Percentiles rank a stretch among this genome's conserved stretches.
phyloP scores from a whole-genome alignment of 2,888 invertebrate species.

The Acanthococcus lagerstroemiae region DNA sequence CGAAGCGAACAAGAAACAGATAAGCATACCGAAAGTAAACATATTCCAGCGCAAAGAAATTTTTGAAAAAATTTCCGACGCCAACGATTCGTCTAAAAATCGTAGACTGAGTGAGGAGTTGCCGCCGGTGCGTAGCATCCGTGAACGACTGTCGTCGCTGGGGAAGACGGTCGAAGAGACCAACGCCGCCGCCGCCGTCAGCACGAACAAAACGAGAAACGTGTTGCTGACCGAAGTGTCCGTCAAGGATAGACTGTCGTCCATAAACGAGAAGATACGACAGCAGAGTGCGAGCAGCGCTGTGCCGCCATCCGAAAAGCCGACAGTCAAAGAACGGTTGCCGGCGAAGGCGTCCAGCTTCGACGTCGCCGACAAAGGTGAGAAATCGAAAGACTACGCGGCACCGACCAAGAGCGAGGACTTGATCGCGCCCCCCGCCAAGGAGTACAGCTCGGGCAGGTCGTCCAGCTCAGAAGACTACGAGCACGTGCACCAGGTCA shows the following conservation, averaged over 20 bases:
- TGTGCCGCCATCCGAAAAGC: background rate
- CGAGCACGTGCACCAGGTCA: conserved; percentile 5
- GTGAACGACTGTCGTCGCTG: background rate
- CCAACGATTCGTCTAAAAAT: background rate
- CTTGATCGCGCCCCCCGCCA: background rate
- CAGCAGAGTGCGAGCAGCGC: background rate
- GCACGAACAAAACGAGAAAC: conserved; percentile 3
- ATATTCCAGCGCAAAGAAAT: conserved; percentile 71
- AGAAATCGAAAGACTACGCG: background rate
- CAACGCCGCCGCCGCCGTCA: background rate
- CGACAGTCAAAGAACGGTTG: background rate
- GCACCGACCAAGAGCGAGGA: background rate
- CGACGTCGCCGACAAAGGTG: background rate
- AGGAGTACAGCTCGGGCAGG: conserved; percentile 4
- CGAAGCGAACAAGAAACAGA: conserved; percentile 36
- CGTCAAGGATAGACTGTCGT: conserved; percentile 4
- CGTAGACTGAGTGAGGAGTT: background rate
- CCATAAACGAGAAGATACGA: conserved; percentile 8
- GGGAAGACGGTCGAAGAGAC: background rate
- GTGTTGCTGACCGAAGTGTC: background rate
- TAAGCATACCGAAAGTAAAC: conserved; percentile 53
- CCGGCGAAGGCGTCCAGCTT: background rate
- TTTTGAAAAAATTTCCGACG: conserved; percentile 53
- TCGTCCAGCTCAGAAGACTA: conserved; percentile 46
- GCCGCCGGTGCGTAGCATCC: background rate